phyloP scores from a whole-genome alignment of 1,140 invertebrate species.

The Agraylea sexmaculata region DNA sequence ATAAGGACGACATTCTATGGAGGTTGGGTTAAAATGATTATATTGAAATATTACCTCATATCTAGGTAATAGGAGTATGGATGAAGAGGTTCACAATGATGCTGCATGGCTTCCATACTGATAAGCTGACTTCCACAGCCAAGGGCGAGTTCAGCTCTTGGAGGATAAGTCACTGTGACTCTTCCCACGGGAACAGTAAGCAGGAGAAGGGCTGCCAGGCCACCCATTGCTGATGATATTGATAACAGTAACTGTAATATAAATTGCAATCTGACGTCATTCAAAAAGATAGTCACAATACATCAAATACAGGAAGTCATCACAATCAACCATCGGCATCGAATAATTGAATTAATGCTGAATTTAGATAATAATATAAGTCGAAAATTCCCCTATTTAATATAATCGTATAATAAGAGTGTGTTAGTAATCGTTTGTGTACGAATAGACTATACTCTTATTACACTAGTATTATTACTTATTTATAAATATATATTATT shows the following conservation, averaged over 20 bases:
- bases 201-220: conserved; percentile 51
- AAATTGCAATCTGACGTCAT: not conserved
- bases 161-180: conserved; percentile 49
- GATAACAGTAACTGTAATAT: conserved; percentile 50
- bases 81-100: conserved; percentile 40
- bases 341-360: conserved; percentile 1
- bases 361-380: not conserved
- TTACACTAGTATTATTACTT: no score
- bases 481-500: no score
- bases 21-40: not conserved
- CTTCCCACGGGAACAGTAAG: conserved; percentile 60
- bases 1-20: no score
- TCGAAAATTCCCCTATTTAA: not conserved
- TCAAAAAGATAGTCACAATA: not conserved
- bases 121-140: conserved; percentile 35
- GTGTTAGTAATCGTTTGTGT: no score
- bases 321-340: conserved; percentile 2
- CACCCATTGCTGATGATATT: conserved; percentile 54
- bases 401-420: conserved; percentile 1
- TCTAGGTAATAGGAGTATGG: conserved; percentile 33
- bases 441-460: no score
- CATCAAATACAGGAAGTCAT: conserved; percentile 6
- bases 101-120: conserved; percentile 39
- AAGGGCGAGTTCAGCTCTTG: conserved; percentile 44
- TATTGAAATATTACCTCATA: conserved; percentile 28